These are phyloP conservation scores for Scotopteryx bipunctaria DNA, from an alignment of 2,888 invertebrate species.

Conservation along the genomic window DNA sequence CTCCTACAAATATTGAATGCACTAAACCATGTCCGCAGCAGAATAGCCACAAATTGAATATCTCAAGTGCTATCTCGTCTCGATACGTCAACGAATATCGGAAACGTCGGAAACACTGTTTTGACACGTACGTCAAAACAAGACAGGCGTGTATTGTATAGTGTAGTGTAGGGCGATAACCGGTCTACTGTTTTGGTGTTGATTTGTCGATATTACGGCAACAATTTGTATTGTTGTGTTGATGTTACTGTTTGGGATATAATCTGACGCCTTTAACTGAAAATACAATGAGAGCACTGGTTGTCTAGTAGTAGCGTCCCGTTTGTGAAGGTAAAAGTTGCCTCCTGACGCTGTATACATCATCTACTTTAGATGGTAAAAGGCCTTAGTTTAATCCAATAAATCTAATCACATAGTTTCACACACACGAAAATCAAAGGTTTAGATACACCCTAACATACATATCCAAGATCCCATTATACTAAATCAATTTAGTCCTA, in stretches of 20 bases:
- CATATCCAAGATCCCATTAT: background rate
- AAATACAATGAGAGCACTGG: too few species aligned
- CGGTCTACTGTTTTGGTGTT: conserved; percentile 8
- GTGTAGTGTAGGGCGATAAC: conserved; percentile 11
- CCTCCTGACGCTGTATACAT: too few species aligned
- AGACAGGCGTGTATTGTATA: conserved; percentile 6
- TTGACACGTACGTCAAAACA: conserved; percentile 33
- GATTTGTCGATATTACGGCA: background rate
- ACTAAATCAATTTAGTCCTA: background rate
- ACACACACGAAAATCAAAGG: too few species aligned
- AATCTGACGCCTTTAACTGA: too few species aligned
- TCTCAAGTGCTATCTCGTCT: conserved; percentile 5
- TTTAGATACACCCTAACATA: background rate
- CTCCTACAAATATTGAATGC: background rate
- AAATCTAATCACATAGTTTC: too few species aligned
- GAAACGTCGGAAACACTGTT: conserved; percentile 27
- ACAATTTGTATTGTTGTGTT: background rate
- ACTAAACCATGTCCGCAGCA: background rate
- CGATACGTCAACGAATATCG: background rate
- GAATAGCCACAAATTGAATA: conserved; percentile 4
- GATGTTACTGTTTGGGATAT: background rate
- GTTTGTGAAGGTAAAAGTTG: too few species aligned
- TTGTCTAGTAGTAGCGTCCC: too few species aligned
- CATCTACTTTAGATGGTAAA: too few species aligned
- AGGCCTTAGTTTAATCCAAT: too few species aligned